Base-by-base conservation (phyloP, 2,113 vertebrate genomes). In the Machaerirhynchus nigripectus region DNA sequence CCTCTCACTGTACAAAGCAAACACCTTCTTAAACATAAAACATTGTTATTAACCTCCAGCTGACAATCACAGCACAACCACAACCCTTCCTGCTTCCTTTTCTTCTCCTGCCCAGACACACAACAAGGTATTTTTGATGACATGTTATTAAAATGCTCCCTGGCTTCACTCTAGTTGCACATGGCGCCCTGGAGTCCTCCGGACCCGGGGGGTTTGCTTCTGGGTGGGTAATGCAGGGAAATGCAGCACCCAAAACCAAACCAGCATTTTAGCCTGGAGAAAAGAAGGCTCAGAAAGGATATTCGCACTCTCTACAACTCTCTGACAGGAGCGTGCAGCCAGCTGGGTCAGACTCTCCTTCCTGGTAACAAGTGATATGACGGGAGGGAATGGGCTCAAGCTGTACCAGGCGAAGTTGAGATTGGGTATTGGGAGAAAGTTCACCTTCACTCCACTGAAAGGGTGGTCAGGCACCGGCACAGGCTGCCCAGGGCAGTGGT, bases 371-470 rank as follows among this genome's bases (percentile, higher is more conserved):
- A 33, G 27, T 11, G 77, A 89, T 12, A 26, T 4, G 21, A 28
- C 0, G 1, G 33, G 44, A 67, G 33, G 13, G 67, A 59, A 81
- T 0, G 0, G 59, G 33, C 23, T 81, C 9, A 65, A 67, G 33
- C 15, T 31, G 35, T 18, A 73, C 22, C 12, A 37, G 11, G 11
- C 4, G 15, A 59, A 24, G 37, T 2, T 52, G 21, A 28, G 9
- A 52, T 4, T 24, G 52, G 15, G 9, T 37, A 74, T 1, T 20
- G 13, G 18, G 33, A 81, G 24, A 59, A 52, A 14, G 3, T 4
- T 67, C n/a, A n/a, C n/a, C n/a, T n/a, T n/a, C n/a, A n/a, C 19
- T 74, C 23, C 44, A 59, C 28, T 37, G 37, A 46, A 59, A 59
- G 27, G 27, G 13, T 8, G 17, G 19, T 12, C 37, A 89, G 52